A percentile compares a stretch with the other conserved stretches of the same genome.
These are phyloP conservation scores for Sebastes alutus DNA, from an alignment of 2,797 vertebrate genomes.

Conservation along the genomic window DNA sequence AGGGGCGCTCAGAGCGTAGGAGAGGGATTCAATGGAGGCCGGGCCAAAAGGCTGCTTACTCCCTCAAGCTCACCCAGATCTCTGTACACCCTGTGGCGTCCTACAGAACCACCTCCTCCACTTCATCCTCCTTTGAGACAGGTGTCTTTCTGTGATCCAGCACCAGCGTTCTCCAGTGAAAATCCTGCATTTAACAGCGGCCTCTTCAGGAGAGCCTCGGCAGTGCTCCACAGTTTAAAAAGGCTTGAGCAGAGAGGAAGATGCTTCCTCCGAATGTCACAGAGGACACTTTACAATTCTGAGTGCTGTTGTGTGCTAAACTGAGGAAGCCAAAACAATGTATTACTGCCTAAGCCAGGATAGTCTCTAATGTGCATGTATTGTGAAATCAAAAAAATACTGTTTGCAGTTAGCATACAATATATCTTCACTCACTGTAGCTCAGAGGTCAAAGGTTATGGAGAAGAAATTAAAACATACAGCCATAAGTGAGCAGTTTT, in stretches of 20 bases:
- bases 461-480: slow-evolving; percentile 5
- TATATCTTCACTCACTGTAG: neutral
- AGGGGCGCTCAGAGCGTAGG: slow-evolving; percentile 78
- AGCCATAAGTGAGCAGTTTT: slow-evolving; percentile 15
- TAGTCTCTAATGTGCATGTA: neutral
- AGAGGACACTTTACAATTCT: neutral
- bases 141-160: slow-evolving; percentile 25
- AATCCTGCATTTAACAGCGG: neutral
- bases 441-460: neutral
- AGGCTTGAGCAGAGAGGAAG: neutral
- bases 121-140: slow-evolving; percentile 23
- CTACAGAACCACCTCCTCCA: neutral
- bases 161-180: neutral
- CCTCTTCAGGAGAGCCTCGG: slow-evolving; percentile 21
- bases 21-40: slow-evolving; percentile 86
- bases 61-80: slow-evolving; percentile 88
- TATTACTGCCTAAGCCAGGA: neutral
- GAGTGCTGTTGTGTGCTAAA: neutral
- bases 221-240: neutral
- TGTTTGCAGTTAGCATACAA: neutral
- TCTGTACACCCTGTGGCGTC: slow-evolving; percentile 74
- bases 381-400: neutral
- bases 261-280: neutral
- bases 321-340: neutral
- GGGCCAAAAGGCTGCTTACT: slow-evolving; percentile 77